These are phyloP conservation scores for Geotrupes spiniger DNA, from an alignment of 2,888 invertebrate genomes.

Conservation along the genomic window DNA sequence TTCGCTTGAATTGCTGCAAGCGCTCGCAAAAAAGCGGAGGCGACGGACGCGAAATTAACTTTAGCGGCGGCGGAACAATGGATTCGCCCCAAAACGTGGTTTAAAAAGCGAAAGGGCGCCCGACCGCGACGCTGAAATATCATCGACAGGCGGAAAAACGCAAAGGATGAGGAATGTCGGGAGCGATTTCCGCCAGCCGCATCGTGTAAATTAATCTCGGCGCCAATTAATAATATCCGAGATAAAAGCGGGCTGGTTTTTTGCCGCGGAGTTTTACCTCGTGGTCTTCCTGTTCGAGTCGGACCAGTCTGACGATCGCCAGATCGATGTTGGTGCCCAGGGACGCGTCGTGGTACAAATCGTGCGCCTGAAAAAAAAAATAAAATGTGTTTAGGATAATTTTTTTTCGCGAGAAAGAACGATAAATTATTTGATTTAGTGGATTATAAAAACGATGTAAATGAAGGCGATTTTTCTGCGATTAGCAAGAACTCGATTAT, in stretches of 20 bases:
- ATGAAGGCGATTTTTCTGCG: too few relatives aligned
- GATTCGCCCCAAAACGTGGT: too few relatives aligned
- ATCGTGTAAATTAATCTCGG: constrained; percentile 23
- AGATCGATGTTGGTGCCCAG: constrained; percentile 56
- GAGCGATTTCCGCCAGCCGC: background rate
- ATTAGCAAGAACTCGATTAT: too few relatives aligned
- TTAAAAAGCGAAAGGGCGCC: too few relatives aligned
- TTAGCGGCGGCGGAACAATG: background rate
- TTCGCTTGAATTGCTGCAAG: too few relatives aligned
- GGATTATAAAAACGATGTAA: background rate
- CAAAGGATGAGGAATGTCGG: background rate
- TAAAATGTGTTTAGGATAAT: too few relatives aligned
- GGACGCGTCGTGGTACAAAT: constrained; percentile 42
- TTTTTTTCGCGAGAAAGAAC: too few relatives aligned
- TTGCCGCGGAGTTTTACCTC: constrained; percentile 44
- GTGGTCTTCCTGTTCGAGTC: constrained; percentile 51
- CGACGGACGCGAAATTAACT: too few relatives aligned
- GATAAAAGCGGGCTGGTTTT: constrained; percentile 20
- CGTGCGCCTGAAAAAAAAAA: constrained; percentile 41
- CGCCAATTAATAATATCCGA: constrained; percentile 24
- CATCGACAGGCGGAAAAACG: too few relatives aligned
- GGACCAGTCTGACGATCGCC: constrained; percentile 54
- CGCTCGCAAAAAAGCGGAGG: too few relatives aligned
- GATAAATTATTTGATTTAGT: too few relatives aligned
- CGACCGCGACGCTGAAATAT: too few relatives aligned